A percentile compares a stretch with the other conserved stretches of the same genome.
These are phyloP conservation scores for Magallana nippona DNA, from an alignment of 2,888 invertebrate genomes.

Conservation along the genomic window DNA sequence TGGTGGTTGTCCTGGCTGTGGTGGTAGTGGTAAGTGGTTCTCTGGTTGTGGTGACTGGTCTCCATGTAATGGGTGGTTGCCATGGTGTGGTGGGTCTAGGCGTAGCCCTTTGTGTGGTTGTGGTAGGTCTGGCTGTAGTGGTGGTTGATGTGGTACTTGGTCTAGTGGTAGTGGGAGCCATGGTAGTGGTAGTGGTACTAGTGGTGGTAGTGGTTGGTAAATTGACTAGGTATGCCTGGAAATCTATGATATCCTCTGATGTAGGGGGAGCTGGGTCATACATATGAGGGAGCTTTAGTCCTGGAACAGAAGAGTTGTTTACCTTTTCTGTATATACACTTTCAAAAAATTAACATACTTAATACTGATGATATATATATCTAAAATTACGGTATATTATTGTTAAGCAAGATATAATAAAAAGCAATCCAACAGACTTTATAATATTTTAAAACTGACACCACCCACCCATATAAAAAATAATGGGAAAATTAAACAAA, in stretches of 20 bases:
- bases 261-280: conserved; percentile 59
- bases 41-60: neutral
- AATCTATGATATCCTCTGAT: conserved; percentile 53
- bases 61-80: conserved; percentile 29
- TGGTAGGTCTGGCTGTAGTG: conserved; percentile 31
- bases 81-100: conserved; percentile 19
- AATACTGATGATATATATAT: no score
- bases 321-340: no score
- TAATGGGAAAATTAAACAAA: neutral
- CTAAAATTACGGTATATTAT: no score
- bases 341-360: no score
- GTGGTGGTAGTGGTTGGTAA: conserved; percentile 43
- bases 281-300: conserved; percentile 63
- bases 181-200: conserved; percentile 37
- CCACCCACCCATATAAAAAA: no score
- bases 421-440: no score
- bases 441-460: no score
- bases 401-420: no score
- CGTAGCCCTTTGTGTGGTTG: conserved; percentile 31
- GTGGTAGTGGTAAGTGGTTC: conserved; percentile 4
- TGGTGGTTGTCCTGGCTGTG: neutral
- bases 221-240: conserved; percentile 56
- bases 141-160: conserved; percentile 25
- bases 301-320: conserved; percentile 39
- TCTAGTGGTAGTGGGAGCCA: conserved; percentile 24